Percentiles rank a stretch among this genome's conserved stretches.
These are phyloP conservation scores for Heliothis virescens DNA, from an alignment of 1,140 invertebrate genomes.

Conservation along the genomic window DNA sequence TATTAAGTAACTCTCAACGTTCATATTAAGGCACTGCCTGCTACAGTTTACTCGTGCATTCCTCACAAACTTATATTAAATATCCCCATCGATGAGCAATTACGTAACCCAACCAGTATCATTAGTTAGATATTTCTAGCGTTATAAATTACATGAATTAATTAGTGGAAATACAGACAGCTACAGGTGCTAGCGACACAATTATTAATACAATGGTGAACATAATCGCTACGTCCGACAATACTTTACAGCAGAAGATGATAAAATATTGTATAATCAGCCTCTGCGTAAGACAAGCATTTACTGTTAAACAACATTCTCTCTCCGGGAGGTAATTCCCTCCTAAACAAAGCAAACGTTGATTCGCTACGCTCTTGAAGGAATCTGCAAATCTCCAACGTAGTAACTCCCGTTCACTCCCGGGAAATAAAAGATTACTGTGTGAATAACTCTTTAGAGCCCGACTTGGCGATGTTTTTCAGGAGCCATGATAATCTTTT, in stretches of 20 bases:
- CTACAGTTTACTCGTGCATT: not conserved
- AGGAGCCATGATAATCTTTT: conserved; percentile 67
- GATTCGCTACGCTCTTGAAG: conserved; percentile 56
- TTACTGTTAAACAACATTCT: conserved; percentile 45
- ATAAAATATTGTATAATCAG: conserved; percentile 50
- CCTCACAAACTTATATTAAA: not conserved
- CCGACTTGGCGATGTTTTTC: conserved; percentile 61
- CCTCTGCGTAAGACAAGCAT: conserved; percentile 49
- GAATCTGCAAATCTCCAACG: conserved; percentile 58
- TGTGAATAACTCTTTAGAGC: conserved; percentile 63
- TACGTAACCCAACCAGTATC: not conserved
- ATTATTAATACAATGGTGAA: conserved; percentile 32
- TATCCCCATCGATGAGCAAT: conserved; percentile 6
- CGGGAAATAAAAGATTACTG: conserved; percentile 65
- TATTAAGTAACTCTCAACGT: not conserved
- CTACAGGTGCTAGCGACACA: conserved; percentile 35
- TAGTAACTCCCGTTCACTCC: conserved; percentile 52
- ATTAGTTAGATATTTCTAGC: conserved; percentile 22
- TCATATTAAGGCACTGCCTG: not conserved
- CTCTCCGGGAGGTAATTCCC: conserved; percentile 18
- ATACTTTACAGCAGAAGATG: conserved; percentile 36
- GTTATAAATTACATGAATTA: conserved; percentile 40
- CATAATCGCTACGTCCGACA: conserved; percentile 17
- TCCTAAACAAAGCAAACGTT: conserved; percentile 57
- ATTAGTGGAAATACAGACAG: conserved; percentile 21